These are phyloP conservation scores for Merluccius polli DNA, from an alignment of 2,797 vertebrate species.

Conservation along the genomic window DNA sequence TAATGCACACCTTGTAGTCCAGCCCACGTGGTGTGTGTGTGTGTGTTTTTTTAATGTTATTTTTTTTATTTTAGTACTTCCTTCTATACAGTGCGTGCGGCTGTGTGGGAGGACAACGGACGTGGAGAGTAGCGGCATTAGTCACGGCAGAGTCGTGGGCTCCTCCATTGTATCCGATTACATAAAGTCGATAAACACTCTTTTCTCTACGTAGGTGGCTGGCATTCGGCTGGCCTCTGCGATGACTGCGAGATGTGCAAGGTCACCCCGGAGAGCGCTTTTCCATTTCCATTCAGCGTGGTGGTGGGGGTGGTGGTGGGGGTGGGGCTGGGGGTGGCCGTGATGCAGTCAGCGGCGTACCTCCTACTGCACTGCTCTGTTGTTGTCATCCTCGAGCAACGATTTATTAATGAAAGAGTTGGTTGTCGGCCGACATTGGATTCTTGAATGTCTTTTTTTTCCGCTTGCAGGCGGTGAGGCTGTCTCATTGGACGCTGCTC, in stretches of 20 bases:
- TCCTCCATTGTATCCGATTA: constrained; percentile 33
- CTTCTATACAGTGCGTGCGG: too few species aligned
- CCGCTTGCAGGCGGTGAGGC: constrained; percentile 79
- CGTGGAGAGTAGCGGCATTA: constrained; percentile 19
- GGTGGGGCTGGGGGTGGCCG: not conserved
- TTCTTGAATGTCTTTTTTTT: constrained; percentile 8
- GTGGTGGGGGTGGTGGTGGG: not conserved
- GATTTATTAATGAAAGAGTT: constrained; percentile 14
- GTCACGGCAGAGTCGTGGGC: constrained; percentile 41
- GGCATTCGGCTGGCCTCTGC: constrained; percentile 22
- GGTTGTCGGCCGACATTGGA: not conserved
- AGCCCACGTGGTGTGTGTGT: constrained; percentile 8
- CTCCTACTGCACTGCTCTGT: too few species aligned
- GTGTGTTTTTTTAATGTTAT: too few species aligned
- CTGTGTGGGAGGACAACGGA: not conserved
- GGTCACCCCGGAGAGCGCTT: not conserved
- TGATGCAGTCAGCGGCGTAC: not conserved
- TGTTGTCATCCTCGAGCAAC: too few species aligned
- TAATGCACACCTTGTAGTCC: not conserved
- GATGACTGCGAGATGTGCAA: constrained; percentile 15
- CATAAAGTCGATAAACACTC: constrained; percentile 36
- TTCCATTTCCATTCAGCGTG: not conserved
- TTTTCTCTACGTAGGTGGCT: constrained; percentile 21
- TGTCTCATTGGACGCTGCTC: constrained; percentile 88
- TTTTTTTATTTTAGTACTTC: too few species aligned